These are phyloP conservation scores for Vespertilio murinus DNA, from an alignment of 2,797 vertebrate species.

Conservation along the genomic window DNA sequence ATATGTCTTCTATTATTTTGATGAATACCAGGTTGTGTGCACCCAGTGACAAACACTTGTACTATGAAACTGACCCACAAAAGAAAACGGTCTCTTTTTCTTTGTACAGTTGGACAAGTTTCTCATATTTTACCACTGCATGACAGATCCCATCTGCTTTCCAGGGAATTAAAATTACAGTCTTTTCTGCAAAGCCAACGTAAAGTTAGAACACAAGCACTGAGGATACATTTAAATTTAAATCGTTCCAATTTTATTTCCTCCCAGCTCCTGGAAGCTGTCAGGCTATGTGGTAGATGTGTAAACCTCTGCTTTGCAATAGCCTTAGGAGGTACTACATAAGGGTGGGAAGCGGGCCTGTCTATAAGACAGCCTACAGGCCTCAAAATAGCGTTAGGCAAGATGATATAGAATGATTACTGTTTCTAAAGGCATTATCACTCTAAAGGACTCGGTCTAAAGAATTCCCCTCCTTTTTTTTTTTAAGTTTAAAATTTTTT, in stretches of 20 bases:
- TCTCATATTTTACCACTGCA: neutral
- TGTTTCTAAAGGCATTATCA: neutral
- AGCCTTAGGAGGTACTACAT: neutral
- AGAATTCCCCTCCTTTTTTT: neutral
- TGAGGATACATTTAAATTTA: neutral
- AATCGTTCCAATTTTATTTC: conserved; percentile 8
- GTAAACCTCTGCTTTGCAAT: neutral
- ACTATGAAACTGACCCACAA: neutral
- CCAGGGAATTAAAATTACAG: conserved; percentile 18
- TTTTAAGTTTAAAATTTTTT: too few species aligned
- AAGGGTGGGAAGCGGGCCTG: neutral
- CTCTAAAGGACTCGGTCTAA: neutral
- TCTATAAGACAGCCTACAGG: neutral
- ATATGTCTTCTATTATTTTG: neutral
- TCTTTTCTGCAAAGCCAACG: conserved; percentile 25
- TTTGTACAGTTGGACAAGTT: conserved; percentile 16
- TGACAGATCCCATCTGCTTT: conserved; percentile 51
- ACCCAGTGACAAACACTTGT: conserved; percentile 1
- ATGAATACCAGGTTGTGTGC: neutral
- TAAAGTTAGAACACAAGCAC: neutral
- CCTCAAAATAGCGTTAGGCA: neutral
- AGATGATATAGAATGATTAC: neutral
- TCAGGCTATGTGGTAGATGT: neutral
- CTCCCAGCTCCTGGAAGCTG: conserved; percentile 1
- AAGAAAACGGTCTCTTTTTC: conserved; percentile 36